These are phyloP conservation scores for Myocastor coypus DNA, from an alignment of 2,113 vertebrate species.

Conservation along the genomic window DNA sequence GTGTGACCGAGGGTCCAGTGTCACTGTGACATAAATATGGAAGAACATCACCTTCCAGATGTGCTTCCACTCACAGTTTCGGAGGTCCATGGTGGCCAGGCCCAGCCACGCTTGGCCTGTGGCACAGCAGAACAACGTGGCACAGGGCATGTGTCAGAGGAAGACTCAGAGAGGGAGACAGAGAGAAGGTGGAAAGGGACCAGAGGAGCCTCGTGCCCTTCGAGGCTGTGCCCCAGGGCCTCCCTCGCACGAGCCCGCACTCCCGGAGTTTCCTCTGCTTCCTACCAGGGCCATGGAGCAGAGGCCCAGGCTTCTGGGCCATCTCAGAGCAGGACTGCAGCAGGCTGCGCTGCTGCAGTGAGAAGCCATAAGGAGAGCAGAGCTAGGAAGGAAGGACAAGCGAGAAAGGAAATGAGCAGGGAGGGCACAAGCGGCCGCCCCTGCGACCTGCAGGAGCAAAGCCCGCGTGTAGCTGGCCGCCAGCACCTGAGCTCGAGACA, in stretches of 20 bases:
- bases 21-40: background rate
- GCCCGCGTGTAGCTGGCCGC: background rate
- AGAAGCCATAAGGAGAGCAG: background rate
- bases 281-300: background rate
- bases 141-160: background rate
- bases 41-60: background rate
- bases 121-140: background rate
- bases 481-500: background rate
- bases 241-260: background rate
- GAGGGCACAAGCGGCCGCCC: fast-evolving
- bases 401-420: background rate
- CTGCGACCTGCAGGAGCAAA: background rate
- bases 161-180: background rate
- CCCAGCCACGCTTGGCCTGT: background rate
- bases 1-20: background rate
- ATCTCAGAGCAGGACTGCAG: background rate
- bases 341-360: too few relatives aligned
- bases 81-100: background rate
- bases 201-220: background rate
- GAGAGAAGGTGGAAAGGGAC: background rate
- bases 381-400: fast-evolving
- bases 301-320: background rate
- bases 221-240: background rate
- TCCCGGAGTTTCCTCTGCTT: background rate
- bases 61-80: background rate